Conservation (phyloP, 92 coral and sea anemone species). For the Siderastrea radians region DNA sequence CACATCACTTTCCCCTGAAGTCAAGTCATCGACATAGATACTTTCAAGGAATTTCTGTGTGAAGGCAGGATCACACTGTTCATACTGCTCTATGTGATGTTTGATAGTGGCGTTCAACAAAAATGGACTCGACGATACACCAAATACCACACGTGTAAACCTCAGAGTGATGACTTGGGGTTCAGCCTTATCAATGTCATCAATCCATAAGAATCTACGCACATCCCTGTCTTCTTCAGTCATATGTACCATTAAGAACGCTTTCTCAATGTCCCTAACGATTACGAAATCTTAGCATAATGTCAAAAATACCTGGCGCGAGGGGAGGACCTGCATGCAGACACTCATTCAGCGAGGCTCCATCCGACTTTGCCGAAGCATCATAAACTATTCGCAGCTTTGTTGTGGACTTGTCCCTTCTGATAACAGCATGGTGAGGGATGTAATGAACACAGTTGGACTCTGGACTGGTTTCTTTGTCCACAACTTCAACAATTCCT, state of each 20-base stretch:
- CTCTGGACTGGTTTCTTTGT: too few species aligned
- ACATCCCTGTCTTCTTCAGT: background rate
- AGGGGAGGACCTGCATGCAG: background rate
- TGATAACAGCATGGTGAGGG: too few species aligned
- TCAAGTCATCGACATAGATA: background rate
- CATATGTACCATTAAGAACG: background rate
- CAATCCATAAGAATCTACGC: background rate
- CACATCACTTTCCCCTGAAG: too few species aligned
- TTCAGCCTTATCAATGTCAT: too few species aligned
- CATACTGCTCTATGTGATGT: background rate
- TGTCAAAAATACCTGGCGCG: background rate
- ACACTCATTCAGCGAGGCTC: background rate
- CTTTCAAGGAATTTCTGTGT: background rate
- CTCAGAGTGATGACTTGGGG: too few species aligned
- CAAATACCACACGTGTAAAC: too few species aligned
- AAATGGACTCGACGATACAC: too few species aligned
- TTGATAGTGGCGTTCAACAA: too few species aligned
- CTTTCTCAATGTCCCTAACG: slow-evolving; percentile 1
- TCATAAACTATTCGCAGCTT: too few species aligned
- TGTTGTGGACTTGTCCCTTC: too few species aligned
- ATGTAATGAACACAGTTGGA: too few species aligned
- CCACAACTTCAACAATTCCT: background rate
- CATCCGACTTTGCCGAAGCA: background rate
- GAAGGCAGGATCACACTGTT: background rate
- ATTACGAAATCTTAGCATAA: background rate